These are phyloP conservation scores for Harmothoe impar DNA, from an alignment of 2,888 invertebrate genomes.

Conservation along the genomic window DNA sequence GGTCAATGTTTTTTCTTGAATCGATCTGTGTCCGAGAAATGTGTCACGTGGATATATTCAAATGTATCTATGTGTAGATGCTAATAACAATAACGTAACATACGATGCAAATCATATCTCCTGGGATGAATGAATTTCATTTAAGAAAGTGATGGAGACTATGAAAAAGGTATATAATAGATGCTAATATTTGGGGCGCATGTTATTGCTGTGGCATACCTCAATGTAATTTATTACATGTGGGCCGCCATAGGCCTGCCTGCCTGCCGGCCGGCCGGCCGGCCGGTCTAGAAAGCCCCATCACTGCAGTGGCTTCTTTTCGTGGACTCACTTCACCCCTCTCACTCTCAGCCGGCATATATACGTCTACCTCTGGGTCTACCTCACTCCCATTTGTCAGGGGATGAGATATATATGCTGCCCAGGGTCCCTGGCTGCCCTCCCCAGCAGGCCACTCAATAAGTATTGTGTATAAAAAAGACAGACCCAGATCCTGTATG, in stretches of 20 bases:
- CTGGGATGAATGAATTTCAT: too few relatives aligned
- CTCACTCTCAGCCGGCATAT: neutral
- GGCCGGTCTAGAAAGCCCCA: neutral
- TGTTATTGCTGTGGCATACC: too few relatives aligned
- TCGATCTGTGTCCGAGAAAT: too few relatives aligned
- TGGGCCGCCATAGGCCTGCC: neutral
- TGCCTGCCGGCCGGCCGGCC: neutral
- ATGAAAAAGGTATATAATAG: too few relatives aligned
- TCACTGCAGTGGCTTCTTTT: neutral
- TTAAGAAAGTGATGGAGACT: too few relatives aligned
- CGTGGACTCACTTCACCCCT: neutral
- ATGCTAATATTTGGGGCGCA: too few relatives aligned
- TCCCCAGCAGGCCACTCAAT: neutral
- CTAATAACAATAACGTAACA: too few relatives aligned
- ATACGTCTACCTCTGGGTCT: neutral
- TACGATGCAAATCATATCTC: too few relatives aligned
- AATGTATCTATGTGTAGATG: too few relatives aligned
- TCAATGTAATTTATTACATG: neutral
- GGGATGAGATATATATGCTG: neutral
- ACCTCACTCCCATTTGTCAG: neutral
- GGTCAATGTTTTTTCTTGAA: too few relatives aligned
- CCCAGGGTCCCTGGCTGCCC: neutral
- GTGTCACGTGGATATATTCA: too few relatives aligned
- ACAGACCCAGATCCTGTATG: neutral
- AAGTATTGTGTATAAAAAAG: neutral